phyloP scores from a whole-genome alignment of 2,113 vertebrate genomes.

The Malurus elegans region DNA sequence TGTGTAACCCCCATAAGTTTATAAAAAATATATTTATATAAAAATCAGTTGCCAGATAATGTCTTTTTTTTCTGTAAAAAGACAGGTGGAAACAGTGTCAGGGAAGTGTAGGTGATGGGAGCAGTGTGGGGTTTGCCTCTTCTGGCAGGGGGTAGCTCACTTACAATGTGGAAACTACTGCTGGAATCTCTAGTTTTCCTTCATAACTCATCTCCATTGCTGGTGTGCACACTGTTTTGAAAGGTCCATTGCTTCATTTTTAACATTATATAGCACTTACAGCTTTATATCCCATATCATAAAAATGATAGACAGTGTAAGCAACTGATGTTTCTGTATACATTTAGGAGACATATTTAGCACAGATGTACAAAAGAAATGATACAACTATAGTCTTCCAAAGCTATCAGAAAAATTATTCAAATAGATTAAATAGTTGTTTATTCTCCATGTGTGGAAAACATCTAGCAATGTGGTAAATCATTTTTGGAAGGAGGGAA shows the following conservation, averaged over 20 bases:
- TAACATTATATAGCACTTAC: background rate
- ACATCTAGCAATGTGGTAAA: background rate
- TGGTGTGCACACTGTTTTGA: background rate
- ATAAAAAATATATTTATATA: background rate
- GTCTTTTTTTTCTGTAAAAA: background rate
- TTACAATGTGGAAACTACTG: background rate
- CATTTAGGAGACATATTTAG: background rate
- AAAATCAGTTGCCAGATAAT: background rate
- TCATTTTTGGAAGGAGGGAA: background rate
- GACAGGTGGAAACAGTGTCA: background rate
- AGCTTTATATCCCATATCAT: background rate
- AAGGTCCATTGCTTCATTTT: background rate
- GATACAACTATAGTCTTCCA: background rate
- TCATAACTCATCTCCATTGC: background rate
- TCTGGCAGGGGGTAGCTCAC: background rate
- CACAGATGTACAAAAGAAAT: background rate
- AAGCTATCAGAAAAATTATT: background rate
- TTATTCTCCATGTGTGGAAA: background rate
- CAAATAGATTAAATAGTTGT: background rate
- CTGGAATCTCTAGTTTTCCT: background rate
- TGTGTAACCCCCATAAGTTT: accelerated
- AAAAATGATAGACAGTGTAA: background rate
- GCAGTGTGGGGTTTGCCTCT: background rate
- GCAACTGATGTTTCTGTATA: background rate
- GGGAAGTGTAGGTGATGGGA: background rate